A percentile compares a stretch with the other conserved stretches of the same genome.
phyloP scores from a whole-genome alignment of 2,113 vertebrate genomes.

The Corydoras sp. region DNA sequence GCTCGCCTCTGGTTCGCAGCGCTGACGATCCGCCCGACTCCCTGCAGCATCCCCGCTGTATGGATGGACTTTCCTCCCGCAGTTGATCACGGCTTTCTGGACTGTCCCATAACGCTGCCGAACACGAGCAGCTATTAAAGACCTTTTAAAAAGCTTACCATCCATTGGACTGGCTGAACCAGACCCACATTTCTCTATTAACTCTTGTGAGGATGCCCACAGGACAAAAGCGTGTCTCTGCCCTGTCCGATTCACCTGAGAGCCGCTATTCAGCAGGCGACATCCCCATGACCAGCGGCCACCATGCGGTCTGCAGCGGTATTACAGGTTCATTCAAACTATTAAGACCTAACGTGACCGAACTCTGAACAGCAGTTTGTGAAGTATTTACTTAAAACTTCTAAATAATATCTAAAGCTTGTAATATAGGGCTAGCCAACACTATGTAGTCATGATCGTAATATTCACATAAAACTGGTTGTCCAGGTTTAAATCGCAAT shows the following conservation, averaged over 20 bases:
- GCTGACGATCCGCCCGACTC: not conserved
- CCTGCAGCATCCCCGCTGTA: not conserved
- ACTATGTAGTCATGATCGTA: too few species aligned
- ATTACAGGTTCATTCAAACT: constrained; percentile 13
- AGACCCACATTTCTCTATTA: not conserved
- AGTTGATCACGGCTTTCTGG: not conserved
- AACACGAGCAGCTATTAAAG: not conserved
- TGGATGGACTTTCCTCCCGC: not conserved
- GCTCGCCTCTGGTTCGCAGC: not conserved
- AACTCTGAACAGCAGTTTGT: not conserved
- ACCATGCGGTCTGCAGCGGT: constrained; percentile 16
- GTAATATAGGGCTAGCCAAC: too few species aligned
- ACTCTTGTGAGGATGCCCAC: constrained; percentile 8
- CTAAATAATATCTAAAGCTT: too few species aligned
- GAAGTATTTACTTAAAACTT: too few species aligned
- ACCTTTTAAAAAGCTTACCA: not conserved
- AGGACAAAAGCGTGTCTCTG: constrained; percentile 1
- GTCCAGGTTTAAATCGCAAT: too few species aligned
- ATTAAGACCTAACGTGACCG: not conserved
- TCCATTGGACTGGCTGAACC: not conserved
- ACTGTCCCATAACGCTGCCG: not conserved
- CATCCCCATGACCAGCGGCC: not conserved
- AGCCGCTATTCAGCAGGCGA: not conserved
- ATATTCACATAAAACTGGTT: too few species aligned
- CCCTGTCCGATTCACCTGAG: not conserved